Base-by-base conservation (phyloP, 1,140 invertebrate species). In the Thaumetopoea pityocampa region DNA sequence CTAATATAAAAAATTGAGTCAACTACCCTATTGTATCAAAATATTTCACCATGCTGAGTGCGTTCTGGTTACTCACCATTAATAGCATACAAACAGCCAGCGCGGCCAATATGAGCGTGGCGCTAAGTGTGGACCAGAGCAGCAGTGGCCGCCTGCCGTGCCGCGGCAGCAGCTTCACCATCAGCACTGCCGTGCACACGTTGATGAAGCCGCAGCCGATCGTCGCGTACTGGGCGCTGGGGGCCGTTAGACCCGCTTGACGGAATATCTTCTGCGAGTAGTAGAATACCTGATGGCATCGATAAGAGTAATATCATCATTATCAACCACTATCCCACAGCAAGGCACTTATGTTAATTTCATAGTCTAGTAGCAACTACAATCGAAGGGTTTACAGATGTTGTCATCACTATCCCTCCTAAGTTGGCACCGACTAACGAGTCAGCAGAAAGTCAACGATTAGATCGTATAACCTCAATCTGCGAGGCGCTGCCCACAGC, bases 361-460 rank as follows among this genome's bases (percentile, higher is more conserved):
- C 1, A 26, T 9, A 11, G 9, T 9, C 24, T 26, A 26, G 9
- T 10, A 1, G 94, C 92, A 24, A 98, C 89, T 0, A 97, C 92
- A 80, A 98, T 96, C 53, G 97, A 95, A 0, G 96, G 96, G 16
- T 95, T 95, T 85, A 97, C 94, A 20, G 89, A 90, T 0, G 94
- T 26, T 0, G 93, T 92, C 67, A 97, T 93, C 6, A 92, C 89
- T 7, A 94, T 71, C 1, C 95, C 95, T 6, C 94, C 93, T 4
- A 94, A 74, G 58, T 93, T 89, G 12, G 93, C 92, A 2, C 93
- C 91, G 5, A 89, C 53, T 53, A 97, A 92, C 0, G 93, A 92
- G 38, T 90, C 47, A 92, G 85, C n/a, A 90, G 88, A 7, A 87
- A 89, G 16, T 86, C 68, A 2, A 54, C 35, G 49, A 90, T 89